Evolutionary conservation across 2,113 vertebrate genomes (phyloP).

Genomic region (Notothenia coriiceps): DNA sequence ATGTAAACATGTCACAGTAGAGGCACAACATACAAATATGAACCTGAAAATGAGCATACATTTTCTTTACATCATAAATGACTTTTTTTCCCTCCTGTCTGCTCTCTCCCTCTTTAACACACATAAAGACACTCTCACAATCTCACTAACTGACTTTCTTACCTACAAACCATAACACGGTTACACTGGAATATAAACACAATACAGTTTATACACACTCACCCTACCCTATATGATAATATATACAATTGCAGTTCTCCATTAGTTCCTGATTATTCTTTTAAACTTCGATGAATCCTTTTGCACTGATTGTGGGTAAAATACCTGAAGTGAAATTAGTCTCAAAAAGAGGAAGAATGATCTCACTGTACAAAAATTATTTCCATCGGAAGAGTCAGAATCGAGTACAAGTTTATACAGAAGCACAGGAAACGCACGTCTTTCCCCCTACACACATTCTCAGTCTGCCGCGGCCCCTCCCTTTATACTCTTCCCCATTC

Average conservation of each 20-base stretch:
- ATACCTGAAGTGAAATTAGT: background rate
- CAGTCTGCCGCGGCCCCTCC: background rate
- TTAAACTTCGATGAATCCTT: background rate
- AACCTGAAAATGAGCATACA: too few species aligned
- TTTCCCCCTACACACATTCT: background rate
- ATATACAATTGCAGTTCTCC: background rate
- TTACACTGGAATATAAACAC: too few species aligned
- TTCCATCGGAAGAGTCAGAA: conserved; percentile 5
- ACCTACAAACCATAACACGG: background rate
- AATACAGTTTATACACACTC: background rate
- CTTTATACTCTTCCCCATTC: conserved; percentile 4
- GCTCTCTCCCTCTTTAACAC: background rate
- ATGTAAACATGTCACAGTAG: too few species aligned
- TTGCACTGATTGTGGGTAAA: background rate
- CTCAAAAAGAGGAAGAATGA: background rate
- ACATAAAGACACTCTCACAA: background rate
- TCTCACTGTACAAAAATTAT: conserved; percentile 6
- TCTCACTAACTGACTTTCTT: background rate
- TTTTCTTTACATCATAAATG: too few species aligned
- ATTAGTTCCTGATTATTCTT: background rate
- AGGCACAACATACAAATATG: too few species aligned
- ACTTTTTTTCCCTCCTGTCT: too few species aligned
- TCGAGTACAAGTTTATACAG: background rate
- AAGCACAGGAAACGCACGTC: conserved; percentile 2
- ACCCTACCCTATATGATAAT: too few species aligned